Evolutionary conservation across 2,888 invertebrate genomes (phyloP).

Genomic region (Limnephilus auricula): DNA sequence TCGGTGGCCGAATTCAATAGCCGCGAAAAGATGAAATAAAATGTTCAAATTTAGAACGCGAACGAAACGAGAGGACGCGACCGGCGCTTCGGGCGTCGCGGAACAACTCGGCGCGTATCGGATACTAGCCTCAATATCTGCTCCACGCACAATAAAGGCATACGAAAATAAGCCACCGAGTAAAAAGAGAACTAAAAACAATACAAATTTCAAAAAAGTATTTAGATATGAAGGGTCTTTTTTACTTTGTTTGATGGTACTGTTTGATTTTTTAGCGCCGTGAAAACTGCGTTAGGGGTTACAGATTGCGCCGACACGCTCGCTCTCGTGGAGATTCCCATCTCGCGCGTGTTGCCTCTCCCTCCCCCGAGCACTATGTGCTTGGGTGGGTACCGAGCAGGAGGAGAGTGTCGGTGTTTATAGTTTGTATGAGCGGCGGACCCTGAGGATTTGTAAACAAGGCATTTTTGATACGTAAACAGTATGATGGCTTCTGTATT

Average conservation of each 20-base stretch:
- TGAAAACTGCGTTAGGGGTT: slow-evolving; percentile 57
- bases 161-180: neutral
- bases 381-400: slow-evolving; percentile 11
- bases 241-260: neutral
- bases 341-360: slow-evolving; percentile 50
- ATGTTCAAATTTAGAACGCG: slow-evolving; percentile 37
- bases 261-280: neutral
- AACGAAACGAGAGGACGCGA: slow-evolving; percentile 50
- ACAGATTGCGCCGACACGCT: slow-evolving; percentile 52
- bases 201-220: neutral
- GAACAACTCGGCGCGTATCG: slow-evolving; percentile 58
- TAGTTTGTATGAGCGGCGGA: slow-evolving; percentile 42
- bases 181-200: slow-evolving; percentile 9
- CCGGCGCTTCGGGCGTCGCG: slow-evolving; percentile 61
- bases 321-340: slow-evolving; percentile 50
- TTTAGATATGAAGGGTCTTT: neutral
- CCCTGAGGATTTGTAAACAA: slow-evolving; percentile 51
- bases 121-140: slow-evolving; percentile 36
- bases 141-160: neutral
- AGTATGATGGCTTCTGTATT: slow-evolving; percentile 23
- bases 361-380: slow-evolving; percentile 37
- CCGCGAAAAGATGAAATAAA: slow-evolving; percentile 44
- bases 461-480: slow-evolving; percentile 47
- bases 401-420: slow-evolving; percentile 55
- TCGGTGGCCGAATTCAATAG: neutral